These are phyloP conservation scores for Clinocottus analis DNA, from an alignment of 2,113 vertebrate species.

Conservation along the genomic window DNA sequence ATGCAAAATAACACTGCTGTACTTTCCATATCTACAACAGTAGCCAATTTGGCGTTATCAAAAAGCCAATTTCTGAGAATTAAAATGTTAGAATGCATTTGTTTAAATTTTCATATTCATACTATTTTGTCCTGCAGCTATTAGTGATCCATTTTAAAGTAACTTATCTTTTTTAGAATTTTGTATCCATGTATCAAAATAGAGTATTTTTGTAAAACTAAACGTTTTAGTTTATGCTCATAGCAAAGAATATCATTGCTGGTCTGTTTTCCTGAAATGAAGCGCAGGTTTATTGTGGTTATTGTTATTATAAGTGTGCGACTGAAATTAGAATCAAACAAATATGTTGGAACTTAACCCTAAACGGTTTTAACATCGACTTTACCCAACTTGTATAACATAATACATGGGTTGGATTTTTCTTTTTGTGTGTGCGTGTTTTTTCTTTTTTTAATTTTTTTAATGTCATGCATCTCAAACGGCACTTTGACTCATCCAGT, in stretches of 20 bases:
- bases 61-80: conserved; percentile 59
- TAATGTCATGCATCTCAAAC: conserved; percentile 70
- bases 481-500: conserved; percentile 74
- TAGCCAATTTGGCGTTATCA: conserved; percentile 66
- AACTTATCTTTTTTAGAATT: conserved; percentile 78
- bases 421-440: neutral
- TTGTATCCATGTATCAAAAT: conserved; percentile 82
- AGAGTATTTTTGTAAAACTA: conserved; percentile 84
- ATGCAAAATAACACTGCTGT: conserved; percentile 57
- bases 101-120: conserved; percentile 79
- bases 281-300: conserved; percentile 59
- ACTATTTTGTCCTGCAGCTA: conserved; percentile 66
- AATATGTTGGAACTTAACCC: conserved; percentile 39
- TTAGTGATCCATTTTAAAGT: conserved; percentile 79
- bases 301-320: conserved; percentile 20
- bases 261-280: conserved; percentile 62
- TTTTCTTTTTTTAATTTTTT: conserved; percentile 2
- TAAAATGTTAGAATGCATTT: conserved; percentile 56
- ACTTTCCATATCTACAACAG: conserved; percentile 66
- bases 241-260: conserved; percentile 78
- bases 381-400: conserved; percentile 50
- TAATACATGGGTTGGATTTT: conserved; percentile 29
- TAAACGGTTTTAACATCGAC: conserved; percentile 34
- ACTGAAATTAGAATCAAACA: conserved; percentile 50
- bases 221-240: conserved; percentile 76